Evolutionary conservation across 1,140 invertebrate species (phyloP).

Genomic region (Pseudomyrmex dendroicus): DNA sequence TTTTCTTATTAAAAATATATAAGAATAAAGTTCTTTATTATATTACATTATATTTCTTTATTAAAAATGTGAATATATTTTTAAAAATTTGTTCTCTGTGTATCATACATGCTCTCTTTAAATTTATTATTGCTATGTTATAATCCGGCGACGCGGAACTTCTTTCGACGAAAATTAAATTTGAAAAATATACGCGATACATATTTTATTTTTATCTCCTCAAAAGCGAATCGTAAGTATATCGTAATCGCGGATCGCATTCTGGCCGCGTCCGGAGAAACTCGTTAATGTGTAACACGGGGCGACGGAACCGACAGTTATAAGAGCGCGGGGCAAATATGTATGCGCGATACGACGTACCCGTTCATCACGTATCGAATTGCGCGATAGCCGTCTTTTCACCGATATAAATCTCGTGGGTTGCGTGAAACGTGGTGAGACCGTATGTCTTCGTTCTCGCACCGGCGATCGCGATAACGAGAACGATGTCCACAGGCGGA

Average conservation of each 20-base stretch:
- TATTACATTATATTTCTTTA: no score
- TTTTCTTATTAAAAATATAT: no score
- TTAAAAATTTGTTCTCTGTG: no score
- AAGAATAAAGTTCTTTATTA: no score
- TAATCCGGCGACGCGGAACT: no score
- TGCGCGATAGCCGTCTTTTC: constrained; percentile 70
- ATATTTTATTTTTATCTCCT: no score
- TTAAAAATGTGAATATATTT: no score
- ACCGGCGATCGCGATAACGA: constrained; percentile 25
- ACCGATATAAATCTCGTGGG: constrained; percentile 60
- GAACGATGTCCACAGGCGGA: constrained; percentile 47
- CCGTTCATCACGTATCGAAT: constrained; percentile 69
- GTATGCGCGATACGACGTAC: constrained; percentile 54
- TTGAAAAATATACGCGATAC: no score
- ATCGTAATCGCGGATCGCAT: constrained; percentile 55
- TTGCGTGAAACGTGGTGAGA: constrained; percentile 37
- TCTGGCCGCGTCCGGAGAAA: constrained; percentile 79
- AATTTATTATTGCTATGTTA: no score
- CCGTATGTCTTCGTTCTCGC: constrained; percentile 20
- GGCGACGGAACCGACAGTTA: constrained; percentile 67
- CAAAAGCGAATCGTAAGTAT: background rate
- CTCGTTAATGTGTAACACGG: constrained; percentile 77
- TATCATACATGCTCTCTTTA: no score
- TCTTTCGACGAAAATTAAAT: no score
- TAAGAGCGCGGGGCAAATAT: constrained; percentile 53